A percentile compares a stretch with the other conserved stretches of the same genome.
Evolutionary conservation across 2,113 vertebrate genomes (phyloP).

Genomic region (Glareola pratincola): DNA sequence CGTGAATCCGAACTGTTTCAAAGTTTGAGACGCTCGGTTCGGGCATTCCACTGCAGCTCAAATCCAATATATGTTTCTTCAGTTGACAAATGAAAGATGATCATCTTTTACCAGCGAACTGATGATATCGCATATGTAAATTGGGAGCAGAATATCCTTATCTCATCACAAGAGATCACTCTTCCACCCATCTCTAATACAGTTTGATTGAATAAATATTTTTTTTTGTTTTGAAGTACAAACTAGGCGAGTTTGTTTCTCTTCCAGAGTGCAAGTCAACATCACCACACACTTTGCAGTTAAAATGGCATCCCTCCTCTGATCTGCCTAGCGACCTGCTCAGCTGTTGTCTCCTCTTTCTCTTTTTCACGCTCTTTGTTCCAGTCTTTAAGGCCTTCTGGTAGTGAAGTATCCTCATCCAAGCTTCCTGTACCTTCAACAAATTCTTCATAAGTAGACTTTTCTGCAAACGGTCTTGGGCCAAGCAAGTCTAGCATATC

Average conservation of each 20-base stretch:
- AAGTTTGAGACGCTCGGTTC: background rate
- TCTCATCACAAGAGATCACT: background rate
- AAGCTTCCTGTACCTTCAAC: slow-evolving; percentile 94
- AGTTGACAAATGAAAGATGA: background rate
- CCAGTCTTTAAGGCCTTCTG: slow-evolving; percentile 96
- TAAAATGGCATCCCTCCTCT: slow-evolving; percentile 82
- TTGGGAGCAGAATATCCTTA: background rate
- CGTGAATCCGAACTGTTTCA: slow-evolving; percentile 4
- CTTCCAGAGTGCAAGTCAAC: slow-evolving; percentile 27
- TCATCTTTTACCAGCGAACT: background rate
- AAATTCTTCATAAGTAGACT: slow-evolving; percentile 95
- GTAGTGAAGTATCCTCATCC: slow-evolving; percentile 93
- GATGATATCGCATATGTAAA: background rate
- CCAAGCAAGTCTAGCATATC: slow-evolving; percentile 95
- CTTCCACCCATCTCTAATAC: slow-evolving; percentile 3
- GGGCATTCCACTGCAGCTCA: slow-evolving; percentile 19
- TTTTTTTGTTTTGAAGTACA: slow-evolving; percentile 12
- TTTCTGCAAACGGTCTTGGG: slow-evolving; percentile 89
- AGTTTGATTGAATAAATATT: slow-evolving; percentile 48
- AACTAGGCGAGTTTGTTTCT: background rate
- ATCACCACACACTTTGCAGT: background rate
- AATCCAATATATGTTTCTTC: background rate
- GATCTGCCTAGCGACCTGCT: slow-evolving; percentile 83
- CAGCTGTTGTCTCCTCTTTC: slow-evolving; percentile 79
- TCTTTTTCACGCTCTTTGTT: slow-evolving; percentile 86